Base-by-base conservation (phyloP, 2,113 vertebrate genomes). In the Harpagus bidentatus region DNA sequence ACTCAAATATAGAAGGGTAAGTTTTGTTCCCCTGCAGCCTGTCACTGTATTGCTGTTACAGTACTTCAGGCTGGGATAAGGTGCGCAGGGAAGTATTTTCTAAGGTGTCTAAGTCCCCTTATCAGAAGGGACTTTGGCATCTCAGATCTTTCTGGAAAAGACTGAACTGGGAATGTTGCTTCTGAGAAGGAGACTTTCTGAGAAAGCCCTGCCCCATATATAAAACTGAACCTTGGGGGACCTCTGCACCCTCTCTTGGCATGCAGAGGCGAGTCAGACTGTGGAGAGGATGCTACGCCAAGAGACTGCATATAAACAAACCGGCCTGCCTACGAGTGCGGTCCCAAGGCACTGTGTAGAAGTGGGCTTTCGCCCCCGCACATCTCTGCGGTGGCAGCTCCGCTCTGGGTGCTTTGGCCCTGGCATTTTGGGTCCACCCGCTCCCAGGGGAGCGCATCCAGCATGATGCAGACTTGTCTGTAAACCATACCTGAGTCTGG, bases 401-500 rank as follows among this genome's bases (percentile, higher is more conserved):
- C 2, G 1, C 32, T 32, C n/a, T 50, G 40, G 36, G 50, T 19
- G 45, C 63, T 86, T 77, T 61, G n/a, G 38, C 20, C 12, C 17
- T 2, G 1, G 62, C 28, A 8, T 78, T 66, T 48, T 0, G 1
- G 14, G 52, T 87, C 56, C 29, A 43, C 12, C 11, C 0, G 0
- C 19, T 74, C 19, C 59, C 6, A 0, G 3, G 11, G 26, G 7
- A 72, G 7, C 2, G 12, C 25, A 55, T 47, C 62, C 18, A 14
- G 21, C 20, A 5, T 0, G 13, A 45, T 1, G 11, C 26, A 47
- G 63, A 18, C 23, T 21, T 2, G 1, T 62, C 36, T 59, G 56
- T 31, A 85, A 77, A 78, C 16, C 79, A 38, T 98, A 99, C 99
- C 99, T 99, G 98, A 99, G 96, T 99, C 99, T 91, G 99, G 99